Evolutionary conservation across 2,113 vertebrate genomes (phyloP).

Genomic region (Aleadryas rufinucha): DNA sequence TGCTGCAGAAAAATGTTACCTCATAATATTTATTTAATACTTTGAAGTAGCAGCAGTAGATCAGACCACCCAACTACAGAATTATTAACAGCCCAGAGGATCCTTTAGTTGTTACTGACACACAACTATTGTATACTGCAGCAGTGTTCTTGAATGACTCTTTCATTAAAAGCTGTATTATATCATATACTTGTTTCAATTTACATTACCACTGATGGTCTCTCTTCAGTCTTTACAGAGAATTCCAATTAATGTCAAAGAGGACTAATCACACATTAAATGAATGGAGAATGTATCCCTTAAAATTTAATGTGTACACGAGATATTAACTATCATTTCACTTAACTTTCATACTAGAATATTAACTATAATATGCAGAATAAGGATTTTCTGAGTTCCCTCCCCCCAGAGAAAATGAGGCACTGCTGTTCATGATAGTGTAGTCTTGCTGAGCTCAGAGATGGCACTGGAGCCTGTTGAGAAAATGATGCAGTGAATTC

Average conservation of each 20-base stretch:
- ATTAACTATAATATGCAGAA: background rate
- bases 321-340: background rate
- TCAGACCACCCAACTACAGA: background rate
- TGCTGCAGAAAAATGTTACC: background rate
- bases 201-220: background rate
- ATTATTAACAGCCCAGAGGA: background rate
- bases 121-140: background rate
- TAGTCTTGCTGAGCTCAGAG: background rate
- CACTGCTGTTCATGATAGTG: rapidly evolving
- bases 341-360: background rate
- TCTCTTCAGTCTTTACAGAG: background rate
- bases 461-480: background rate
- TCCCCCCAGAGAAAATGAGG: background rate
- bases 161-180: background rate
- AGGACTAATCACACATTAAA: background rate
- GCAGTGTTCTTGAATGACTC: background rate
- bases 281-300: background rate
- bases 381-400: background rate
- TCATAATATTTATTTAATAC: background rate
- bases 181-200: constrained; percentile 21
- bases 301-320: background rate
- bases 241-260: constrained; percentile 19
- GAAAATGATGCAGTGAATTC: background rate
- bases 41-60: background rate
- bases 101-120: background rate